phyloP scores from a whole-genome alignment of 2,113 vertebrate species.

The Takifugu flavidus region DNA sequence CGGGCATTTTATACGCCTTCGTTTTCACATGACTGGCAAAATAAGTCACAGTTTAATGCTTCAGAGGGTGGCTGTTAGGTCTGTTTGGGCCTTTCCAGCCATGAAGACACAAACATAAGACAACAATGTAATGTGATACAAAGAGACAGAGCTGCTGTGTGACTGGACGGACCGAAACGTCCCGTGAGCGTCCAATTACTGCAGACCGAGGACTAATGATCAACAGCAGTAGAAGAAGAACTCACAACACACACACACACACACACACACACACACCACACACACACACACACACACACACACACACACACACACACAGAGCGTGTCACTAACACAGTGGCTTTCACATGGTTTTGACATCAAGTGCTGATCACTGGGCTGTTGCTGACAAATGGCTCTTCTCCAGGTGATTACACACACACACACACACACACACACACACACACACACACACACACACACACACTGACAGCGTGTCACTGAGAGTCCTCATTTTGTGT shows the following conservation, averaged over 20 bases:
- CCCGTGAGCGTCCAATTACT: too few relatives aligned
- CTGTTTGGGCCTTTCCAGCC: constrained; percentile 58
- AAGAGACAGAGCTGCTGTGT: constrained; percentile 1
- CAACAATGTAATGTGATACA: constrained; percentile 45
- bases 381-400: background rate
- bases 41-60: constrained; percentile 68
- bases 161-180: too few relatives aligned
- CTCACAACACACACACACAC: too few relatives aligned
- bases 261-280: too few relatives aligned
- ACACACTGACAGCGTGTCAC: too few relatives aligned
- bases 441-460: too few relatives aligned
- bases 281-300: too few relatives aligned
- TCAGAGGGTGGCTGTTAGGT: constrained; percentile 47
- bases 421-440: background rate
- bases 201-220: too few relatives aligned
- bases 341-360: background rate
- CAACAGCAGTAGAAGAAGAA: too few relatives aligned
- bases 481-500: too few relatives aligned
- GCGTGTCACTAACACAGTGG: too few relatives aligned
- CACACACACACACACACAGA: too few relatives aligned
- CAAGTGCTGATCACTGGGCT: background rate
- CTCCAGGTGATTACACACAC: background rate
- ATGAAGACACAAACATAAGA: constrained; percentile 56
- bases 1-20: constrained; percentile 54
- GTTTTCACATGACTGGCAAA: constrained; percentile 70